Evolutionary conservation across 1,140 invertebrate genomes (phyloP).

Genomic region (Magallana gigas): DNA sequence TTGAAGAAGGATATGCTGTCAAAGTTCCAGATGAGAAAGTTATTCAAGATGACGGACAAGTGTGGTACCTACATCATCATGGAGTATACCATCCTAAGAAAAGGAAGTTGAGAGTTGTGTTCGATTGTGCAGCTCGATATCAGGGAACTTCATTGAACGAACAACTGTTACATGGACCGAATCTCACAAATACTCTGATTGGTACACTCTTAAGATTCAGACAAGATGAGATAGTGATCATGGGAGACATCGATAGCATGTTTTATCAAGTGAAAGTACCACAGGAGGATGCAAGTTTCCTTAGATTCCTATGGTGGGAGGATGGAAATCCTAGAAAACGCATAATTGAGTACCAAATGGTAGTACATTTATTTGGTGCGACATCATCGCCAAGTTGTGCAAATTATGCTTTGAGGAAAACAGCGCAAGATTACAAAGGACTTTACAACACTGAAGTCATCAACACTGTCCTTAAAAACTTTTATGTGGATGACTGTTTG

Average conservation of each 20-base stretch:
- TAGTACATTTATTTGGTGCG: slow-evolving; percentile 16
- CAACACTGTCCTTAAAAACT: slow-evolving; percentile 55
- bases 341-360: neutral
- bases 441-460: slow-evolving; percentile 41
- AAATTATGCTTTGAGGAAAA: slow-evolving; percentile 9
- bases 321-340: slow-evolving; percentile 23
- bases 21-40: slow-evolving; percentile 9
- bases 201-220: slow-evolving; percentile 57
- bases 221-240: slow-evolving; percentile 51
- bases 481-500: slow-evolving; percentile 69
- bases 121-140: slow-evolving; percentile 59
- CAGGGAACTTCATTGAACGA: slow-evolving; percentile 57
- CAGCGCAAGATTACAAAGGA: slow-evolving; percentile 48
- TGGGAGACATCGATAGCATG: slow-evolving; percentile 59
- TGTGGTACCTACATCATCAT: slow-evolving; percentile 65
- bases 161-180: slow-evolving; percentile 58
- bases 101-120: slow-evolving; percentile 64
- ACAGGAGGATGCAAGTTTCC: neutral
- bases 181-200: slow-evolving; percentile 60
- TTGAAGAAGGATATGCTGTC: slow-evolving; percentile 45
- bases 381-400: slow-evolving; percentile 33
- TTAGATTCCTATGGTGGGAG: slow-evolving; percentile 46
- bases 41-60: slow-evolving; percentile 36
- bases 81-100: slow-evolving; percentile 54
- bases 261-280: slow-evolving; percentile 45